phyloP scores from a whole-genome alignment of 2,797 vertebrate species.

The Pseudochirops cupreus region DNA sequence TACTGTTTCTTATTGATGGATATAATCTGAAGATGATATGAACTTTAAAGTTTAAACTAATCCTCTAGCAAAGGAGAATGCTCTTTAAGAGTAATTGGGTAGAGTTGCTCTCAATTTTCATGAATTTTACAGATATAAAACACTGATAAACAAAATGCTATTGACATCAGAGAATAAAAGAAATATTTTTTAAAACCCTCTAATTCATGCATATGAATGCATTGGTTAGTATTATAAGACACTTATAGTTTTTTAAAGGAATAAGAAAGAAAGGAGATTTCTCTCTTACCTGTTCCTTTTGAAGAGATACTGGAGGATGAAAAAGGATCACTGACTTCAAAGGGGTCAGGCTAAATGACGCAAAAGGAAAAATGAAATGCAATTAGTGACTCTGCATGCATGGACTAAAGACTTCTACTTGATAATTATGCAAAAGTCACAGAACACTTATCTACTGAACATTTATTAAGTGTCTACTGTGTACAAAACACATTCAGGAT shows the following conservation, averaged over 20 bases:
- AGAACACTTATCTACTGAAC: background rate
- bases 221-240: background rate
- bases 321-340: conserved; percentile 94
- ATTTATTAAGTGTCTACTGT: background rate
- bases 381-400: background rate
- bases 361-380: conserved; percentile 51
- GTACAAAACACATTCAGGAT: background rate
- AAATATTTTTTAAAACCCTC: background rate
- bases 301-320: conserved; percentile 90
- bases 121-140: background rate
- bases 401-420: background rate
- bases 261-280: background rate
- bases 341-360: conserved; percentile 89
- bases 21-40: background rate
- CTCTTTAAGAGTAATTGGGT: background rate
- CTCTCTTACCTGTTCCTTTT: conserved; percentile 93
- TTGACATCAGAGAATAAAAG: background rate
- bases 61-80: background rate
- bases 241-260: background rate
- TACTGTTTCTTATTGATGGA: background rate
- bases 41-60: background rate
- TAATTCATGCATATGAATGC: background rate
- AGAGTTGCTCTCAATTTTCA: background rate
- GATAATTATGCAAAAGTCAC: background rate
- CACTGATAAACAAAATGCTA: background rate